These are phyloP conservation scores for Shinisaurus crocodilurus DNA, from an alignment of 2,113 vertebrate species.

Conservation along the genomic window DNA sequence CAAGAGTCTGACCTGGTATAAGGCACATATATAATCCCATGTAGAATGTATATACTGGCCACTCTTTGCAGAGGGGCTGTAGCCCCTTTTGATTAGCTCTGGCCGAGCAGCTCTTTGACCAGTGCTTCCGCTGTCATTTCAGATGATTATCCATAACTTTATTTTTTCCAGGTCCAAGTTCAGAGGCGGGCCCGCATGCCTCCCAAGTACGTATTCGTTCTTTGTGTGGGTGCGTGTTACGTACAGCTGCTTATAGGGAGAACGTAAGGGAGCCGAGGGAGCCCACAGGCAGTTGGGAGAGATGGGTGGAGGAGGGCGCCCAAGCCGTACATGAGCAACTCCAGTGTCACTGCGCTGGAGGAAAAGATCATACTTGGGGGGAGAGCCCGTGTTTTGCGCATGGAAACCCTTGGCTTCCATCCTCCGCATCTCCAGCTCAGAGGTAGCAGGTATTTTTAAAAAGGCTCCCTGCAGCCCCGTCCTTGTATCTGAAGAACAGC, in stretches of 20 bases:
- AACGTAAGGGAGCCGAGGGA: background rate
- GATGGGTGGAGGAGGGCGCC: background rate
- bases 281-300: background rate
- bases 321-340: no score
- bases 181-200: conserved; percentile 70
- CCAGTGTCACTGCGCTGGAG: background rate
- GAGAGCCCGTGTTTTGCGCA: background rate
- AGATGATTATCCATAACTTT: conserved; percentile 26
- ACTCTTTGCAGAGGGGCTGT: background rate
- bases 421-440: background rate
- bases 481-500: no score
- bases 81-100: background rate
- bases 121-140: background rate
- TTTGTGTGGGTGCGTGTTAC: fast-evolving
- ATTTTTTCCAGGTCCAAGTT: conserved; percentile 83
- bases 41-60: background rate
- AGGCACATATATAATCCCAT: background rate
- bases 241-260: background rate
- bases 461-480: no score
- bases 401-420: no score
- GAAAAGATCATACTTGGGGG: background rate
- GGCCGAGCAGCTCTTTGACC: background rate
- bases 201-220: conserved; percentile 55
- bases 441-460: background rate
- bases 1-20: background rate